A percentile compares a stretch with the other conserved stretches of the same genome.
Conservation (phyloP, 2,797 vertebrate genomes). For the Coreius guichenoti region DNA sequence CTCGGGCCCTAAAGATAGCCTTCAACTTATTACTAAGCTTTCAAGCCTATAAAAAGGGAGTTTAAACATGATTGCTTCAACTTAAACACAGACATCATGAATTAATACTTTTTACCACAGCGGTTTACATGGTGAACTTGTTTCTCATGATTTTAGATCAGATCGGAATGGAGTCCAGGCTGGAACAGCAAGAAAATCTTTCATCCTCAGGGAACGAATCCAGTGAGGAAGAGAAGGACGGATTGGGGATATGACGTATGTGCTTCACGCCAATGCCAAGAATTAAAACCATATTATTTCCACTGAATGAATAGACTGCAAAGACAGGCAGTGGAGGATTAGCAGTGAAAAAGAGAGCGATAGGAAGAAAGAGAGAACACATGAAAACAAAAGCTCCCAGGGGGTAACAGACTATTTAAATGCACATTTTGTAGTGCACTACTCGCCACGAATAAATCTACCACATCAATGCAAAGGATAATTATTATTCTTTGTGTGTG, state of each 20-base stretch:
- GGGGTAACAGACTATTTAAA: slow-evolving; percentile 5
- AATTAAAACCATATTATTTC: slow-evolving; percentile 62
- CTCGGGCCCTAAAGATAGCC: too few species aligned
- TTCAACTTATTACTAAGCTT: not conserved
- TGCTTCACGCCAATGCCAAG: slow-evolving; percentile 38
- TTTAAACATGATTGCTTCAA: slow-evolving; percentile 53
- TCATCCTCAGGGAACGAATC: slow-evolving; percentile 61
- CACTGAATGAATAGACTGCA: slow-evolving; percentile 56
- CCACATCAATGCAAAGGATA: slow-evolving; percentile 12
- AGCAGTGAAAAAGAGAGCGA: slow-evolving; percentile 17
- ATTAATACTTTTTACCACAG: slow-evolving; percentile 67
- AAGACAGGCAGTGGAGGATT: slow-evolving; percentile 32
- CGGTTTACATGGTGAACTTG: slow-evolving; percentile 67
- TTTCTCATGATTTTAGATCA: slow-evolving; percentile 70
- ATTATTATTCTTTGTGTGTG: not conserved
- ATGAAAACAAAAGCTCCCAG: slow-evolving; percentile 25
- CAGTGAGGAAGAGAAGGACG: slow-evolving; percentile 32
- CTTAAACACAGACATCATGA: slow-evolving; percentile 62
- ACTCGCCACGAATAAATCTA: not conserved
- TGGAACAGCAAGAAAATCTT: slow-evolving; percentile 45
- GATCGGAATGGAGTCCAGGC: slow-evolving; percentile 61
- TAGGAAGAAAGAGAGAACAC: slow-evolving; percentile 13
- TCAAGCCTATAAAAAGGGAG: slow-evolving; percentile 21
- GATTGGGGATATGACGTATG: slow-evolving; percentile 43
- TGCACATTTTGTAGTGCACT: slow-evolving; percentile 13